Conservation (phyloP, 92 coral and sea anemone species). For the Desmophyllum pertusum region DNA sequence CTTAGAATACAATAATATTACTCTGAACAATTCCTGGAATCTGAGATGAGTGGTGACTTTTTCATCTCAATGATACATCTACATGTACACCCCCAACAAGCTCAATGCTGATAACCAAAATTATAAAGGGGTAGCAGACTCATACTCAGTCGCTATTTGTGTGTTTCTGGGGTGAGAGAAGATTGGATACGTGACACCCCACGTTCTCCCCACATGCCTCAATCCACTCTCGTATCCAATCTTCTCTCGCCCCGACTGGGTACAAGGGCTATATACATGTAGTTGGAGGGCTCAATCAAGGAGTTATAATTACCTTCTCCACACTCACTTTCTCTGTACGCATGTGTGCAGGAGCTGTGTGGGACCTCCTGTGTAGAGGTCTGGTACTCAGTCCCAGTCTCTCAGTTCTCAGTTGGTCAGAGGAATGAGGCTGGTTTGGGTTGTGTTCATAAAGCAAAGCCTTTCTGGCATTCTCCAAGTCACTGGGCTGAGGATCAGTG, state of each 20-base stretch:
- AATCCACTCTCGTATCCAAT: too few relatives aligned
- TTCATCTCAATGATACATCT: background rate
- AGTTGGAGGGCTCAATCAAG: too few relatives aligned
- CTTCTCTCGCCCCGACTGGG: too few relatives aligned
- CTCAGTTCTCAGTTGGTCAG: slow-evolving; percentile 60
- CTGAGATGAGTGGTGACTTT: background rate
- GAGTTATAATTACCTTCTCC: slow-evolving; percentile 48
- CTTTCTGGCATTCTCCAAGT: slow-evolving; percentile 83
- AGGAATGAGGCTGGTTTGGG: slow-evolving; percentile 71
- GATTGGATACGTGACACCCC: too few relatives aligned
- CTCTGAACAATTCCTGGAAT: background rate
- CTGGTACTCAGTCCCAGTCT: slow-evolving; percentile 81
- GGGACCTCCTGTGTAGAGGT: slow-evolving; percentile 74
- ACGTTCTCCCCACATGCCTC: too few relatives aligned
- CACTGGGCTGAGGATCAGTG: slow-evolving; percentile 78
- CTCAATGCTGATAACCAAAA: too few relatives aligned
- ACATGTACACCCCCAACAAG: background rate
- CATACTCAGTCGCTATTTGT: too few relatives aligned
- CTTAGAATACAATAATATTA: too few relatives aligned
- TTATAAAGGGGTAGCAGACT: too few relatives aligned
- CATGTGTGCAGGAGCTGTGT: slow-evolving; percentile 77
- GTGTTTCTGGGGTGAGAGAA: too few relatives aligned
- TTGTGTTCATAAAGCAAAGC: slow-evolving; percentile 71
- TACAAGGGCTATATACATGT: background rate
- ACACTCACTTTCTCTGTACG: background rate